These are phyloP conservation scores for Drosophila pallidifrons DNA, from an alignment of 1,140 invertebrate genomes.

Conservation along the genomic window DNA sequence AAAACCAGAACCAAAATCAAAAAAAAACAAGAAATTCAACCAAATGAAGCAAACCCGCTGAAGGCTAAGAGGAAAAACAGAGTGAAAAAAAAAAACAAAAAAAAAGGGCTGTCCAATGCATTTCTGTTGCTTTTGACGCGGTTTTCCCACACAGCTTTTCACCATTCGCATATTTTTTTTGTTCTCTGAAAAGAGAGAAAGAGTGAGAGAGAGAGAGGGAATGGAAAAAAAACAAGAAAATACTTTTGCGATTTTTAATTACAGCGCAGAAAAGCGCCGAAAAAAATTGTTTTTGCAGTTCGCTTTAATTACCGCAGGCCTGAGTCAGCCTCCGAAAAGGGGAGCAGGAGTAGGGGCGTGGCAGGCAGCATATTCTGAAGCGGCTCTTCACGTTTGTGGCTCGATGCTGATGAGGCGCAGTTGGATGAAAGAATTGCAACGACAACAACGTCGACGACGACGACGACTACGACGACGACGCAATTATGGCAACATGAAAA, in stretches of 20 bases:
- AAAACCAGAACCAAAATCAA: neutral
- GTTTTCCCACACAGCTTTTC: constrained; percentile 60
- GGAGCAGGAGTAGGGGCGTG: neutral
- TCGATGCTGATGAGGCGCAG: constrained; percentile 74
- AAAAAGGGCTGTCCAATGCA: constrained; percentile 61
- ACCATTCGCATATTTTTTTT: constrained; percentile 23
- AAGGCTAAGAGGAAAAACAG: constrained; percentile 32
- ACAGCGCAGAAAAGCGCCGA: constrained; percentile 79
- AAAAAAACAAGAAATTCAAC: too few relatives aligned
- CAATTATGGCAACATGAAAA: constrained; percentile 81
- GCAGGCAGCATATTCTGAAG: constrained; percentile 29
- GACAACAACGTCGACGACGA: constrained; percentile 7
- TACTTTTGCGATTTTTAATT: constrained; percentile 81
- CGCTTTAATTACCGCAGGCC: constrained; percentile 77
- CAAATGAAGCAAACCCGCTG: constrained; percentile 9
- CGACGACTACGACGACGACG: constrained; percentile 46
- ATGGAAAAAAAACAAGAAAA: constrained; percentile 52
- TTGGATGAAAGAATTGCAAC: constrained; percentile 79
- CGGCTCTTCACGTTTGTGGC: constrained; percentile 25
- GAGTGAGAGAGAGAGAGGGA: constrained; percentile 20
- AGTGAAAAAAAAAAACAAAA: neutral
- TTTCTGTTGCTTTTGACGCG: constrained; percentile 78
- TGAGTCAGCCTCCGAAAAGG: neutral
- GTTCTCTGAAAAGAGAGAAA: constrained; percentile 42
- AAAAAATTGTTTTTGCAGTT: constrained; percentile 65